Evolutionary conservation across 2,888 invertebrate species (phyloP), one percentile per base, ranked within the genome.

Genomic region (Iselma pallidipennis): DNA sequence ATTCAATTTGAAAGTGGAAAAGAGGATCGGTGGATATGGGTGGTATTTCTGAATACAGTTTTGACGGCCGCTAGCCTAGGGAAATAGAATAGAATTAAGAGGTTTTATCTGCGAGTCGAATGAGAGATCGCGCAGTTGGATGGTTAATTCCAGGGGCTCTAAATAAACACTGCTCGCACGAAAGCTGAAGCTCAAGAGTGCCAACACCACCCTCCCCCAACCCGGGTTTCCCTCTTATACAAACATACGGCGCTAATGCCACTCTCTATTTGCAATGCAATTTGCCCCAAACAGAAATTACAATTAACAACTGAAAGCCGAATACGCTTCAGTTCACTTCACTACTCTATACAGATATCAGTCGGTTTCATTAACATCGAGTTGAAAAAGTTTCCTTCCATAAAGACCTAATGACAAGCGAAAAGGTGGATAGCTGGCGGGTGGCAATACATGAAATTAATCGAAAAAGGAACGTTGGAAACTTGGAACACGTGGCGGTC

Each of bases 61-160:
- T 21, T 10, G 21, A 45, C 29, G 50, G 12, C 50, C 50, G 50
- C 26, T 59, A 63, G 52, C 61, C 59, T 67, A 62, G 68, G 66
- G 67, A 68, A 73, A 70, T 69, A 71, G 73, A 74, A 71, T 71
- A 71, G 75, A 72, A 78, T 78, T 78, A 78, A 78, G 76, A 76
- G 77, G 76, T 77, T 78, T 77, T 78, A 78, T 77, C 76, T 73
- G 77, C 71, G 76, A 76, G 71, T 75, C 75, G 77, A 77, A 77
- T 74, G 74, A 73, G 76, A 76, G 74, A 74, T 68, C 65, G 66
- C 63, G 68, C 70, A 73, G 77, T 75, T 76, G 78, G 77, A 76
- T 77, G 78, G 77, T 77, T 79, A 79, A 79, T 79, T 79, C 78
- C 76, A 70, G 74, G 76, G 76, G 77, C 77, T 75, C 78, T 79